Conservation (phyloP, 1,140 invertebrate species). For the Drosophila pseudoobscura region DNA sequence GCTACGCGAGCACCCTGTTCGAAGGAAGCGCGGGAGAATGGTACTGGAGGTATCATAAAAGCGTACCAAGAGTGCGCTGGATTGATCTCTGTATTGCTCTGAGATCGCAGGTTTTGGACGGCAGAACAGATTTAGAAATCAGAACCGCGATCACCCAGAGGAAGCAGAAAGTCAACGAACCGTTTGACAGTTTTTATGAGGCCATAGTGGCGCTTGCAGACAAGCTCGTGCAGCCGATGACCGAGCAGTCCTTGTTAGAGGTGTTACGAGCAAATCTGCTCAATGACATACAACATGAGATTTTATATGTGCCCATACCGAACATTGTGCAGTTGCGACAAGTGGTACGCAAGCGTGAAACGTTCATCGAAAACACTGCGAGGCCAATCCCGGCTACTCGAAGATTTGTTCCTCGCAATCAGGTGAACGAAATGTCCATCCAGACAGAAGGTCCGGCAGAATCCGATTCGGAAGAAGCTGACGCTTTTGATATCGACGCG, state of each 20-base stretch:
- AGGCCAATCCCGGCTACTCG: too few relatives aligned
- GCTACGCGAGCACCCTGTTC: conserved; percentile 1
- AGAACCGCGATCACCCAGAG: not conserved
- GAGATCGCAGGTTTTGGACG: conserved; percentile 14
- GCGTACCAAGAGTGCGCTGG: conserved; percentile 9
- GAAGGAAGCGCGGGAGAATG: conserved; percentile 13
- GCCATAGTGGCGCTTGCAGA: not conserved
- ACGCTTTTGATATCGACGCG: too few relatives aligned
- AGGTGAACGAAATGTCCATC: too few relatives aligned
- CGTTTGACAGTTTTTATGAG: conserved; percentile 6
- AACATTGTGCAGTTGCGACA: not conserved
- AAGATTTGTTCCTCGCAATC: too few relatives aligned
- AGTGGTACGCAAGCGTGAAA: conserved; percentile 3
- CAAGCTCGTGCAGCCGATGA: not conserved
- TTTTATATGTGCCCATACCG: not conserved
- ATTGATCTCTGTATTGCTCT: conserved; percentile 2
- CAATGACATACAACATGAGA: not conserved
- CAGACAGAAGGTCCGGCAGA: too few relatives aligned
- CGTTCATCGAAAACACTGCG: not conserved
- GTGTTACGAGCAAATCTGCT: conserved; percentile 7
- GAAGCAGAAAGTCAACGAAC: conserved; percentile 9
- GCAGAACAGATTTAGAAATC: conserved; percentile 13
- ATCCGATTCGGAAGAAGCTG: too few relatives aligned
- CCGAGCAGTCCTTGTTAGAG: conserved; percentile 3
- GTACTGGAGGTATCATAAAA: conserved; percentile 22